Conservation (phyloP, 2,888 invertebrate genomes). For the Chymomyza caudatula region DNA sequence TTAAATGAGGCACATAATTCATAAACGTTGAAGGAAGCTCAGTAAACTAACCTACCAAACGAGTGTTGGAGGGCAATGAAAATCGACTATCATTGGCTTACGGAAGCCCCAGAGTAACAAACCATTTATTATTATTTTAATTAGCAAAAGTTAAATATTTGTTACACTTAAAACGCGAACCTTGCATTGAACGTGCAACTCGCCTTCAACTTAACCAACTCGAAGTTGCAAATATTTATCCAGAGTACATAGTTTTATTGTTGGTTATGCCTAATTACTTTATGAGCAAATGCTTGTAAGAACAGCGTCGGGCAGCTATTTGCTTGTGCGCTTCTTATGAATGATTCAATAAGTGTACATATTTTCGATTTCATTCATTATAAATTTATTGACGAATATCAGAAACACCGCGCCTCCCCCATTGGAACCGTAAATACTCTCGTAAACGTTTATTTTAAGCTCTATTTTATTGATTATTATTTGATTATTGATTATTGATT, state of each 20-base stretch:
- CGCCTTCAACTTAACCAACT: constrained; percentile 31
- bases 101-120: constrained; percentile 9
- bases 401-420: too few relatives aligned
- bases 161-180: constrained; percentile 56
- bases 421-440: too few relatives aligned
- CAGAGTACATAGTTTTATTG: constrained; percentile 43
- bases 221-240: constrained; percentile 49
- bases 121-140: constrained; percentile 48
- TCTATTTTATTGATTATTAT: too few relatives aligned
- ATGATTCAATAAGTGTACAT: too few relatives aligned
- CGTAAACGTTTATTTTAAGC: too few relatives aligned
- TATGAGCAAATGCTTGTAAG: constrained; percentile 61
- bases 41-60: neutral
- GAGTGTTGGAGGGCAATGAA: neutral
- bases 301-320: constrained; percentile 11
- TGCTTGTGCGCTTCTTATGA: neutral
- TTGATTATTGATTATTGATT: too few relatives aligned
- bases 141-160: constrained; percentile 63
- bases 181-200: constrained; percentile 58
- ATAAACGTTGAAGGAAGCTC: constrained; percentile 44
- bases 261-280: constrained; percentile 66
- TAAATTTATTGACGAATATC: neutral
- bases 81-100: constrained; percentile 19
- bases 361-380: neutral
- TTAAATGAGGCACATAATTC: constrained; percentile 66